Percentiles rank a stretch among this genome's conserved stretches.
phyloP scores from a whole-genome alignment of 2,113 vertebrate genomes.

The Calypte anna region DNA sequence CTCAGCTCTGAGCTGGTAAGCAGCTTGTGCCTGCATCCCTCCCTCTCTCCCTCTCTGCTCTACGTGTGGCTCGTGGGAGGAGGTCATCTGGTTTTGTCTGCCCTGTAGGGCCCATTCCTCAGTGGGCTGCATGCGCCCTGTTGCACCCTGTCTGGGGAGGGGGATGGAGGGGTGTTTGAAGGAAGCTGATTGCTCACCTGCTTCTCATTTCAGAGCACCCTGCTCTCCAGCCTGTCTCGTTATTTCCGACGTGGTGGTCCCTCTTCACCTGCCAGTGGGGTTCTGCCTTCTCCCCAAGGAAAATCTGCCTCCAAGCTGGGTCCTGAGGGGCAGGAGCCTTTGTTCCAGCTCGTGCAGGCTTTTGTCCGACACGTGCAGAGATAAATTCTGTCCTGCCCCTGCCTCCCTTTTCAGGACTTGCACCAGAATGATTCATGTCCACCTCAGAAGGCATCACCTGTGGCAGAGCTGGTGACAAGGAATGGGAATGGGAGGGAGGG shows the following conservation, averaged over 20 bases:
- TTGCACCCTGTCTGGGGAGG: neutral
- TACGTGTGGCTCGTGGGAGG: neutral
- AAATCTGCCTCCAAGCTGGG: slow-evolving; percentile 86
- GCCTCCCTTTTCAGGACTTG: neutral
- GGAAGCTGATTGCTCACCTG: rapidly evolving
- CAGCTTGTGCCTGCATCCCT: neutral
- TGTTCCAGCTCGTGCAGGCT: slow-evolving; percentile 94
- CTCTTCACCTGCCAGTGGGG: slow-evolving; percentile 84
- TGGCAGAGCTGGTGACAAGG: neutral
- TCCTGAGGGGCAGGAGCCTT: slow-evolving; percentile 91
- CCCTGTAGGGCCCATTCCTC: neutral
- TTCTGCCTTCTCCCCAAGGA: slow-evolving; percentile 87
- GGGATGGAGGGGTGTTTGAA: rapidly evolving
- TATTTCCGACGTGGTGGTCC: slow-evolving; percentile 92
- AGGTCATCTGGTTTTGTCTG: neutral
- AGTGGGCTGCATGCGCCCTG: neutral
- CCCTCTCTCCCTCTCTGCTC: rapidly evolving
- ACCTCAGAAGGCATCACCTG: neutral
- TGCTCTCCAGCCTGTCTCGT: slow-evolving; percentile 90
- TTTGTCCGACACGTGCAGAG: slow-evolving; percentile 93
- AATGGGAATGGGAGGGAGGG: slow-evolving; percentile 34
- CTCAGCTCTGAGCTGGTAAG: slow-evolving; percentile 96
- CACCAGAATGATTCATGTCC: neutral
- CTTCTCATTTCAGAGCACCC: slow-evolving; percentile 83
- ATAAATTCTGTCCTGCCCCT: slow-evolving; percentile 69